A percentile compares a stretch with the other conserved stretches of the same genome.
These are phyloP conservation scores for Diarsia brunnea DNA, from an alignment of 2,888 invertebrate genomes.

Conservation along the genomic window DNA sequence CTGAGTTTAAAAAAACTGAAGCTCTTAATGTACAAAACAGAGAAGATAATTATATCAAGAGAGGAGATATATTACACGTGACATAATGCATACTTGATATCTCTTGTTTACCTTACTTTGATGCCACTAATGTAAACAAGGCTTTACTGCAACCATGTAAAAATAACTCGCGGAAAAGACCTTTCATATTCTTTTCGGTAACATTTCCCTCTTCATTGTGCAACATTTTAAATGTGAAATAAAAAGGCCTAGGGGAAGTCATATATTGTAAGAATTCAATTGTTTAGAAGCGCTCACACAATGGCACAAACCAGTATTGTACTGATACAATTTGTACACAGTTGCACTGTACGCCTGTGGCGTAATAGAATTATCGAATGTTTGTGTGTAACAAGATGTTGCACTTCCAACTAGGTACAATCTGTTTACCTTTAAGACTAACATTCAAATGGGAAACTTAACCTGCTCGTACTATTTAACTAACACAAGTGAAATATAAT, in stretches of 20 bases:
- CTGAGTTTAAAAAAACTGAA: neutral
- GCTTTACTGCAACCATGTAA: constrained; percentile 6
- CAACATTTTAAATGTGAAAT: constrained; percentile 22
- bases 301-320: constrained; percentile 19
- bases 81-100: constrained; percentile 1
- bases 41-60: neutral
- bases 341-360: constrained; percentile 7
- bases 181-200: constrained; percentile 21
- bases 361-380: constrained; percentile 30
- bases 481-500: constrained; percentile 23
- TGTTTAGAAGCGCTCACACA: constrained; percentile 20
- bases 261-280: constrained; percentile 30
- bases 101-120: neutral
- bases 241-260: constrained; percentile 4
- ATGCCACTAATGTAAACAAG: constrained; percentile 17
- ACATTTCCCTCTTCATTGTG: constrained; percentile 22
- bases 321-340: constrained; percentile 25
- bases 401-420: constrained; percentile 11
- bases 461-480: constrained; percentile 20
- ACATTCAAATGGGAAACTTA: constrained; percentile 31
- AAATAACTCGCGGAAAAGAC: constrained; percentile 15
- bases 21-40: neutral
- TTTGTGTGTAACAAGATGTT: constrained; percentile 22
- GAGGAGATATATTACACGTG: neutral
- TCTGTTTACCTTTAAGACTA: constrained; percentile 27